These are phyloP conservation scores for Picus viridis DNA, from an alignment of 2,797 vertebrate species.

Conservation along the genomic window DNA sequence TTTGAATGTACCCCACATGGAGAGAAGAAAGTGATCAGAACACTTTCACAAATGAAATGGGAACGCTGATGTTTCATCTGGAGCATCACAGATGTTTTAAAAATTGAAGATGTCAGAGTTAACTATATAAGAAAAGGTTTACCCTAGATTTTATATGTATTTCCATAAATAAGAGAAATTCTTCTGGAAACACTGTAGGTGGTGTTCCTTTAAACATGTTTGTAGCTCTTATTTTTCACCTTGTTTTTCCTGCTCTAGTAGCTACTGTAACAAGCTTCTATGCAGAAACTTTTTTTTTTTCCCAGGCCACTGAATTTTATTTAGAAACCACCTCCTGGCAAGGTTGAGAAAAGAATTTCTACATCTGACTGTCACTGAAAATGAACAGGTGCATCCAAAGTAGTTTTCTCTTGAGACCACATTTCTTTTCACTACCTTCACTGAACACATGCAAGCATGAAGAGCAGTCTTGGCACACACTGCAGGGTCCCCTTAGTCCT, in stretches of 20 bases:
- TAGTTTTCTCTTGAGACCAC: background rate
- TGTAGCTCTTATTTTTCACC: background rate
- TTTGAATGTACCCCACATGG: background rate
- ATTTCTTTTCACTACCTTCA: background rate
- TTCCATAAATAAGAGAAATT: background rate
- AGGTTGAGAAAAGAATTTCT: background rate
- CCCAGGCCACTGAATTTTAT: background rate
- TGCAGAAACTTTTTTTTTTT: background rate
- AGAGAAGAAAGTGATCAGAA: background rate
- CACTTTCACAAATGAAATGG: background rate
- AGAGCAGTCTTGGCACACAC: fast-evolving
- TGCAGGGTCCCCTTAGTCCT: background rate
- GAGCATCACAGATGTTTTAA: constrained; percentile 10
- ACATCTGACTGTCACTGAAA: background rate
- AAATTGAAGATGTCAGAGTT: constrained; percentile 7
- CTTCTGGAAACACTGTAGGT: background rate
- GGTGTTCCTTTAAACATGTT: background rate
- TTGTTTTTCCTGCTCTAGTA: background rate
- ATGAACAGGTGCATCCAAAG: background rate
- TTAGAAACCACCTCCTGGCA: background rate
- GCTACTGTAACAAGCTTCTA: background rate
- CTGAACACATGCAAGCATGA: background rate
- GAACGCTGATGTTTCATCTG: background rate
- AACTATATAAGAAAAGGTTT: background rate
- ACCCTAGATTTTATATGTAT: constrained; percentile 7